phyloP scores from a whole-genome alignment of 2,888 invertebrate genomes.

The Noctuana brunneofusca region DNA sequence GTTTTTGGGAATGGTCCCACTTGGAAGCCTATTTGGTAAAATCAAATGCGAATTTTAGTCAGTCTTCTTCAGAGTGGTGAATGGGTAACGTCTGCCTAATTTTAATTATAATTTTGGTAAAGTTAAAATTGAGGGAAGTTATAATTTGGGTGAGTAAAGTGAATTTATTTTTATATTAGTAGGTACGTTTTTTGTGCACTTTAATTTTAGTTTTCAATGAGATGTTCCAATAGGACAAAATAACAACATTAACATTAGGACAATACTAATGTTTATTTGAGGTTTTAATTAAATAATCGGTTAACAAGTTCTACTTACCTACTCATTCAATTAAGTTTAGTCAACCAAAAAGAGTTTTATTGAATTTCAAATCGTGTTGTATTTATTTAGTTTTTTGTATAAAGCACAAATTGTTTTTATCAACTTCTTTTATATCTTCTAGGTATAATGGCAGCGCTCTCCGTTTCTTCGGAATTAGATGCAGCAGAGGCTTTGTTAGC shows the following conservation, averaged over 20 bases:
- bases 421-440: not conserved
- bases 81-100: slow-evolving; percentile 15
- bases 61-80: slow-evolving; percentile 22
- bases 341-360: too few relatives aligned
- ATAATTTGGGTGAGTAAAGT: not conserved
- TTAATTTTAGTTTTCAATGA: not conserved
- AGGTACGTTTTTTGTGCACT: not conserved
- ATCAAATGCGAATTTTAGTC: slow-evolving; percentile 30
- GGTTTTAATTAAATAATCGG: too few relatives aligned
- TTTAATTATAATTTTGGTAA: slow-evolving; percentile 11
- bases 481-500: slow-evolving; percentile 31
- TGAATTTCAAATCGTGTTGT: too few relatives aligned
- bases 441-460: slow-evolving; percentile 23
- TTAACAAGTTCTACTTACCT: too few relatives aligned
- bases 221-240: slow-evolving; percentile 12
- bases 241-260: too few relatives aligned
- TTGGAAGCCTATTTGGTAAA: slow-evolving; percentile 32
- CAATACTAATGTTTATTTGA: too few relatives aligned
- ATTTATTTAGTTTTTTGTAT: too few relatives aligned
- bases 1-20: slow-evolving; percentile 29
- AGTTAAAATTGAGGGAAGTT: slow-evolving; percentile 5
- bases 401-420: not conserved
- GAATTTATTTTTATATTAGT: not conserved
- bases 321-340: too few relatives aligned
- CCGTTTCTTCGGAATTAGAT: slow-evolving; percentile 19